Evolutionary conservation across 2,888 invertebrate genomes (phyloP), one percentile per base, ranked within the genome.

Genomic region (Pachymerium ferrugineum): DNA sequence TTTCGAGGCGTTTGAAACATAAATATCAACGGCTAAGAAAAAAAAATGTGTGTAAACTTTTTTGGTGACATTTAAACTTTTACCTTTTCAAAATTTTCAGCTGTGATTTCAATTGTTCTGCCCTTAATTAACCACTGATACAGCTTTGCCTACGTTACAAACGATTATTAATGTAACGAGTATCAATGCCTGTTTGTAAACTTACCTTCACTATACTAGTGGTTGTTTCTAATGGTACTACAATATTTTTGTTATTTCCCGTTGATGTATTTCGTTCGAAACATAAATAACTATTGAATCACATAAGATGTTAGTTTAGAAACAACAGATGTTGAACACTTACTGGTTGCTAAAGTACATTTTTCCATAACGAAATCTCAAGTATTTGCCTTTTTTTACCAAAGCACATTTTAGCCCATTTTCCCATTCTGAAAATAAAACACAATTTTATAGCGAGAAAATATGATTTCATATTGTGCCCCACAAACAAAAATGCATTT

Each of bases 1-100:
- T 72, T 42, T 12, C 72, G 72, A 19, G 38, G 4, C 3, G 28
- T 28, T 72, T 72, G 72, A 28, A 72, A 72, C 10, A 72, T 42
- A 29, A 72, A 72, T n/a, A 72, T 1, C 3, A 72, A 72, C 8
- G 25, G 8, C 72, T 72, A 28, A 6, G 19, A 47, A 72, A 47
- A 72, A 31, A 70, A 69, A 29, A 29, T 4, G 14, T 67, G 14
- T 70, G 22, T 70, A 70, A 1, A 30, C 29, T 3, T 28, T 0
- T 31, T 16, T 31, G 29, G 29, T 5, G 14, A 70, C 12, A 70
- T 31, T 22, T 31, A 35, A 33, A 68, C 8, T 68, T 16, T 68
- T 33, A 70, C 70, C 19, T 70, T 33, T 19, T 33, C 31, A 1
- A 8, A 19, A 16, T 33, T 14, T 5, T 35, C 33, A 5, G 14